Evolutionary conservation across 2,797 vertebrate genomes (phyloP).

Genomic region (Epinephelus malabaricus): DNA sequence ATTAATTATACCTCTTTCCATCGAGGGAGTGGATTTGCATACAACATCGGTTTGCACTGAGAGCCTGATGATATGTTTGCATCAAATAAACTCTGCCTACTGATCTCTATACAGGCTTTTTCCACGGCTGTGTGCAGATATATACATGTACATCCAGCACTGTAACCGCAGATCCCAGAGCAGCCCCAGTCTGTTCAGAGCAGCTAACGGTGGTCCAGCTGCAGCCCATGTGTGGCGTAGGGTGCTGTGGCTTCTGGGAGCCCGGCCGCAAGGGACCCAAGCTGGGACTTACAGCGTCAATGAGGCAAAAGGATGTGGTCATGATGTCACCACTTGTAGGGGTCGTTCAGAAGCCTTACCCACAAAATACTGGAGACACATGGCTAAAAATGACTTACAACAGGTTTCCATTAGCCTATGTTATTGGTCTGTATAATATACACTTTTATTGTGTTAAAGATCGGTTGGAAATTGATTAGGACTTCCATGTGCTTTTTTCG

Average conservation of each 20-base stretch:
- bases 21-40: conserved; percentile 85
- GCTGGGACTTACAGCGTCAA: conserved; percentile 72
- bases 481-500: conserved; percentile 47
- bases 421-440: conserved; percentile 72
- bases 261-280: conserved; percentile 80
- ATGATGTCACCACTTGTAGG: conserved; percentile 85
- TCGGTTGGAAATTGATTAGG: conserved; percentile 63
- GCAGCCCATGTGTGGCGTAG: conserved; percentile 85
- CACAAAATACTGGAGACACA: conserved; percentile 80
- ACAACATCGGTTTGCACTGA: conserved; percentile 87
- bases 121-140: conserved; percentile 78
- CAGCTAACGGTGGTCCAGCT: conserved; percentile 87
- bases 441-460: conserved; percentile 69
- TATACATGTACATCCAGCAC: conserved; percentile 75
- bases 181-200: conserved; percentile 72
- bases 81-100: conserved; percentile 91
- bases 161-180: conserved; percentile 74
- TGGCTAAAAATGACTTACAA: conserved; percentile 82
- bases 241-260: conserved; percentile 82
- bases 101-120: conserved; percentile 84
- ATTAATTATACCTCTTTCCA: conserved; percentile 85
- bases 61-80: conserved; percentile 92
- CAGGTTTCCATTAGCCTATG: conserved; percentile 80
- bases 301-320: conserved; percentile 86
- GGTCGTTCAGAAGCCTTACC: conserved; percentile 83